Evolutionary conservation across 2,888 invertebrate species (phyloP).

Genomic region (Callosobruchus maculatus): DNA sequence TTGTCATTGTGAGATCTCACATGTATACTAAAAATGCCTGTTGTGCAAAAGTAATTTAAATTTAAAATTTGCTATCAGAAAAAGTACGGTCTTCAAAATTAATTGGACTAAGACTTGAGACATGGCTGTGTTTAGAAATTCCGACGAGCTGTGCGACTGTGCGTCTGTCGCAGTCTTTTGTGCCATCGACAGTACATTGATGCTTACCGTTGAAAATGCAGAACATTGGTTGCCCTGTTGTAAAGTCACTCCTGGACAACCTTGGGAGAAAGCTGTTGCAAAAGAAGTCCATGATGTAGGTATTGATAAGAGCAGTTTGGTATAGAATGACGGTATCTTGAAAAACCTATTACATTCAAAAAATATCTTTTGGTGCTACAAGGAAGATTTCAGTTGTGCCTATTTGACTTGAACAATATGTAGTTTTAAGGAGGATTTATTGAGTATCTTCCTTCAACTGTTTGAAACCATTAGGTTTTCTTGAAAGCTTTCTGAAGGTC

Average conservation of each 20-base stretch:
- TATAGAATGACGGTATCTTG: too few species aligned
- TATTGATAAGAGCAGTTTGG: too few species aligned
- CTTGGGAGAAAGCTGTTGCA: slow-evolving; percentile 30
- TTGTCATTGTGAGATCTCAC: neutral
- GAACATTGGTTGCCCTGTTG: slow-evolving; percentile 41
- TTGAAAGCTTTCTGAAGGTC: too few species aligned
- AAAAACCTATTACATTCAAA: too few species aligned
- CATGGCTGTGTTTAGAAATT: slow-evolving; percentile 13
- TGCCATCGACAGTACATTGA: slow-evolving; percentile 31
- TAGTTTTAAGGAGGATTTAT: too few species aligned
- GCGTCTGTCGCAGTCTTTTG: slow-evolving; percentile 36
- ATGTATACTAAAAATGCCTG: neutral
- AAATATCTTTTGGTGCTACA: too few species aligned
- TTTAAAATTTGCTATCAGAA: neutral
- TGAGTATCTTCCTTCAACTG: too few species aligned
- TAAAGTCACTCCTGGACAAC: slow-evolving; percentile 26
- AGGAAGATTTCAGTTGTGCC: too few species aligned
- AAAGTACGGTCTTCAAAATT: neutral
- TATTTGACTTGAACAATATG: too few species aligned
- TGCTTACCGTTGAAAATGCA: slow-evolving; percentile 35
- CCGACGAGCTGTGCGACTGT: slow-evolving; percentile 27
- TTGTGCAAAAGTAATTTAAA: neutral
- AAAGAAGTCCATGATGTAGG: slow-evolving; percentile 38
- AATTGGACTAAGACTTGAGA: neutral
- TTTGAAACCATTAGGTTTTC: too few species aligned